Conservation (phyloP, 2,113 vertebrate genomes). For the Chrysemys picta region DNA sequence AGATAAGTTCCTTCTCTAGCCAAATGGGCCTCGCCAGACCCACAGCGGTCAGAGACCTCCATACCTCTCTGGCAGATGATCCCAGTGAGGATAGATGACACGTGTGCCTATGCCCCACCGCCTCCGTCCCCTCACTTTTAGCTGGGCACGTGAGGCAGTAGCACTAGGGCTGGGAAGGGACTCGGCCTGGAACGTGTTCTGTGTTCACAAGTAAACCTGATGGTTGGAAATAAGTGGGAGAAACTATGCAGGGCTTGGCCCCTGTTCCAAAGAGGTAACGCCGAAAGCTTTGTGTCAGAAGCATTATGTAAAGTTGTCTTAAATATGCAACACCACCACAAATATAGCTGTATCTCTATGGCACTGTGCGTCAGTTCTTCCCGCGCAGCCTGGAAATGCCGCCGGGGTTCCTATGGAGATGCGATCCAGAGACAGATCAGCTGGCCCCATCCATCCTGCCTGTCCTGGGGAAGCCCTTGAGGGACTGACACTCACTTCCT, state of each 20-base stretch:
- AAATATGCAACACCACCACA: slow-evolving; percentile 69
- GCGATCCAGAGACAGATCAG: background rate
- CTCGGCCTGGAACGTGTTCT: background rate
- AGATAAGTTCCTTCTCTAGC: rapidly evolving
- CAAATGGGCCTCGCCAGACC: background rate
- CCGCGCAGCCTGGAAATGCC: background rate
- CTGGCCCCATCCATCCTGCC: background rate
- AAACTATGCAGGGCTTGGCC: background rate
- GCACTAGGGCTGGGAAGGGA: background rate
- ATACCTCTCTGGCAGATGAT: background rate
- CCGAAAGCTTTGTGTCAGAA: slow-evolving; percentile 38
- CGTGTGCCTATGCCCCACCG: rapidly evolving
- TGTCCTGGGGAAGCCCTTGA: background rate
- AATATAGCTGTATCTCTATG: slow-evolving; percentile 61
- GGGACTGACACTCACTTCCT: background rate
- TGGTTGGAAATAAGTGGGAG: background rate
- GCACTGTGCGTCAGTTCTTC: background rate
- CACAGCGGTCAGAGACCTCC: background rate
- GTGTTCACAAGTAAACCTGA: background rate
- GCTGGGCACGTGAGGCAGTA: rapidly evolving
- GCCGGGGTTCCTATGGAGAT: rapidly evolving
- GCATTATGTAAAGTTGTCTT: slow-evolving; percentile 69
- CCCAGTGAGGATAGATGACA: background rate
- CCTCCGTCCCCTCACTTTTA: background rate
- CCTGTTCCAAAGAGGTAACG: background rate